Evolutionary conservation across 2,888 invertebrate species (phyloP).

Genomic region (Cataglyphis cursor): DNA sequence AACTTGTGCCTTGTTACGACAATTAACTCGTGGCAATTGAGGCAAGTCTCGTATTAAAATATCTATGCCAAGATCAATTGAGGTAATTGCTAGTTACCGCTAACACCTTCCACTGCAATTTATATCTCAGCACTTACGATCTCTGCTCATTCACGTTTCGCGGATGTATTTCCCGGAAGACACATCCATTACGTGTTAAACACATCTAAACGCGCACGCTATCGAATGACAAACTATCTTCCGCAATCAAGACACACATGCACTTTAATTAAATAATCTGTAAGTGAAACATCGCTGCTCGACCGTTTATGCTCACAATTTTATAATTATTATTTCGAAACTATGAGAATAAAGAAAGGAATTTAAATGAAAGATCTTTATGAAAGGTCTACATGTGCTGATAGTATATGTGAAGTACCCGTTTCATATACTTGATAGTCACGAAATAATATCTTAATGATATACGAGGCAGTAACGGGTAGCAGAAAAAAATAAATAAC

Average conservation of each 20-base stretch:
- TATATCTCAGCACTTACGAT: slow-evolving; percentile 18
- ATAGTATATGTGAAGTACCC: slow-evolving; percentile 28
- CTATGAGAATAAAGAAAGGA: background rate
- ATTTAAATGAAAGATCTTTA: background rate
- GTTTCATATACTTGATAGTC: slow-evolving; percentile 43
- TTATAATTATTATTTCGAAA: slow-evolving; percentile 4
- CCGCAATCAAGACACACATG: background rate
- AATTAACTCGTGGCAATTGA: slow-evolving; percentile 51
- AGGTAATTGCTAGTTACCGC: slow-evolving; percentile 36
- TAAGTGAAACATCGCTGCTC: slow-evolving; percentile 37
- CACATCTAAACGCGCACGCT: slow-evolving; percentile 20
- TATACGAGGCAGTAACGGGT: slow-evolving; percentile 49
- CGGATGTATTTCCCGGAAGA: slow-evolving; percentile 25
- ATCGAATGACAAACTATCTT: slow-evolving; percentile 2
- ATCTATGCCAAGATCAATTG: slow-evolving; percentile 41
- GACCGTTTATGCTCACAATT: slow-evolving; percentile 10
- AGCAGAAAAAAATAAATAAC: slow-evolving; percentile 64
- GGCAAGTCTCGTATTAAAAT: slow-evolving; percentile 44
- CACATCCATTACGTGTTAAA: background rate
- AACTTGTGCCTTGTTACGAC: slow-evolving; percentile 46
- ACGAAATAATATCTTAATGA: slow-evolving; percentile 44
- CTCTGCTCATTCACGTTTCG: slow-evolving; percentile 13
- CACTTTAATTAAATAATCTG: background rate
- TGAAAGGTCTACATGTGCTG: background rate
- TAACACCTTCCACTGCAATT: slow-evolving; percentile 22